Base-by-base conservation (phyloP, 2,888 invertebrate species). In the Tipula confusa region DNA sequence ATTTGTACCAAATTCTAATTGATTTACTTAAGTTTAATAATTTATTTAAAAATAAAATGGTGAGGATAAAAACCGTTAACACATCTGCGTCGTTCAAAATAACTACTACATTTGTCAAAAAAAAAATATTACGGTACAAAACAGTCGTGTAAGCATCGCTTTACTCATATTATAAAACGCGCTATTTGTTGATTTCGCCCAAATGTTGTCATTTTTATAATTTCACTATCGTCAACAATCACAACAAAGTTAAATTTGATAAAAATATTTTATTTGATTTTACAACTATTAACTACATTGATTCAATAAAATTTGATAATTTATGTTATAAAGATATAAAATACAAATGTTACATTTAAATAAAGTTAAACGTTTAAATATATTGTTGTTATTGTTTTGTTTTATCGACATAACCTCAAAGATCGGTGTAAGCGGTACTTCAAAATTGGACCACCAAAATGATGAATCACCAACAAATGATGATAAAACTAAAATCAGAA, bases 371-470 rank as follows among this genome's bases (percentile, higher is more conserved):
- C 24, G 7, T 24, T 24, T 64, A 18, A 64, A 64, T 64, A 2
- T 64, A 24, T 3, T 64, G 1, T 64, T 64, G 11, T 64, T 64
- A 64, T 64, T 64, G 11, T 64, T 64, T 64, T 64, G 24, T 24
- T 64, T 64, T 64, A 64, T 64, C 24, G 24, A 64, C 64, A 64
- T 64, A 64, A 64, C 64, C 64, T 64, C 24, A 64, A 64, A 64
- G 24, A 24, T 24, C 24, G 64, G 64, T 64, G 64, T 64, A 64
- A 11, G 24, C 64, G 64, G 64, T 64, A 64, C 64, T 7, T 24
- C 64, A 7, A 64, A 24, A 9, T 24, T 24, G 64, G 9, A 64
- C 9, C 64, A 64, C 18, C 18, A 24, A 9, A 1, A 24, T 24
- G 24, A 64, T 64, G 64, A 64, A 24, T 18, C 18, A 11, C 9